Conservation (phyloP, 2,797 vertebrate species). For the Cichlasoma orientale region DNA sequence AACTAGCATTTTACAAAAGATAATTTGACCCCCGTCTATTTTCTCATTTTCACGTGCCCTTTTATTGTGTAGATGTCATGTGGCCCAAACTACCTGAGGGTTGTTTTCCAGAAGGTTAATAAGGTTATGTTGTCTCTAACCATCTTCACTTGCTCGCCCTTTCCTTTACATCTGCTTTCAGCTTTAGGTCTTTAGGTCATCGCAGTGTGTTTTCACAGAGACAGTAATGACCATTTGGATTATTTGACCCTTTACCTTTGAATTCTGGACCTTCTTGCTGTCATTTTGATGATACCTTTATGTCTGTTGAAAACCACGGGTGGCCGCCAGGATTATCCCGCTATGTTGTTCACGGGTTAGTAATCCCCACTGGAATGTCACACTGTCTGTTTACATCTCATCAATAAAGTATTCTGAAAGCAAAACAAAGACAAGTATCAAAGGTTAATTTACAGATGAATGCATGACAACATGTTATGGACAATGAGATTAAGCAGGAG, state of each 20-base stretch:
- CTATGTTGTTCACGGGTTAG: constrained; percentile 43
- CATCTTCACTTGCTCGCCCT: constrained; percentile 43
- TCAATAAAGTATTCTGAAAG: constrained; percentile 30
- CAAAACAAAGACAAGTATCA: constrained; percentile 11
- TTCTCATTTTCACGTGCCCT: constrained; percentile 28
- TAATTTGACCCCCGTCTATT: constrained; percentile 35
- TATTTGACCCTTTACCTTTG: constrained; percentile 63
- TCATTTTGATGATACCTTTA: constrained; percentile 63
- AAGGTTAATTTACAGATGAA: constrained; percentile 38
- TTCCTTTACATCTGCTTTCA: constrained; percentile 50
- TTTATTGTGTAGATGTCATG: constrained; percentile 42
- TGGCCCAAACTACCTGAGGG: constrained; percentile 38
- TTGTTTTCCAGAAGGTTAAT: constrained; percentile 53
- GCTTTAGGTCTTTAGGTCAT: constrained; percentile 67
- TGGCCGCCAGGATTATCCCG: constrained; percentile 63
- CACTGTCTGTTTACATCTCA: constrained; percentile 45
- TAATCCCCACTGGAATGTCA: constrained; percentile 75
- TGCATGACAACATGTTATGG: background rate
- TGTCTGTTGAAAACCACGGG: constrained; percentile 61
- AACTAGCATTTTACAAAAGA: constrained; percentile 31
- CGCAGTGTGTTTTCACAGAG: constrained; percentile 56
- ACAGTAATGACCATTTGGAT: constrained; percentile 43
- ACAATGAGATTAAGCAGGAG: background rate
- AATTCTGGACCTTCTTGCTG: constrained; percentile 47
- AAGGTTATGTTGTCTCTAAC: constrained; percentile 41